Evolutionary conservation across 2,113 vertebrate genomes (phyloP), one percentile per base, ranked within the genome.

Genomic region (Castor canadensis): DNA sequence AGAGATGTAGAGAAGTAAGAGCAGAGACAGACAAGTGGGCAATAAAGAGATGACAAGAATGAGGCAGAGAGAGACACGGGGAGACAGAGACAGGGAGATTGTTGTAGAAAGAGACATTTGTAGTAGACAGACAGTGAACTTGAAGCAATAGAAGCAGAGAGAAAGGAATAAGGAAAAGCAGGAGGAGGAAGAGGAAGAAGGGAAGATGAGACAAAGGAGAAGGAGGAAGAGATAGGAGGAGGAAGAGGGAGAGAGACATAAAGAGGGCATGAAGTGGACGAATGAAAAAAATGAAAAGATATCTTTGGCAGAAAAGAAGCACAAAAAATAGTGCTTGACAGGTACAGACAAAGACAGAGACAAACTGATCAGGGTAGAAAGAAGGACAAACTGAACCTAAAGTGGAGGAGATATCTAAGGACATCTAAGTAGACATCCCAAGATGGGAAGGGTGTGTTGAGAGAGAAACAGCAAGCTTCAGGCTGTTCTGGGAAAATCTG

Each of bases 381-480:
- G 58, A 89, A 26, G 79, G 47, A 13, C 24, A 54, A 22, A 52
- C 2, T 2, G 1, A 66, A 20, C 2, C 26, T 30, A 20, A 69
- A 60, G 19, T 56, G 38, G 43, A 86, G 2, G 38, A 45, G 8
- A 73, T 76, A 15, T 1, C 19, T 28, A 4, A 7, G 15, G 19
- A 24, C 12, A 17, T 19, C 30, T n/a, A 30, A 40, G 5, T 13
- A 20, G 22, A 32, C 1, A 28, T 4, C 13, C 9, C 22, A 17
- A n/a, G 12, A 24, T 8, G 17, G 16, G 15, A 38, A 47, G 10
- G 3, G 19, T 0, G 0, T 3, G 17, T 5, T 28, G 38, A 28
- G 64, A 71, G 13, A 66, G 35, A 94, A 43, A 15, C 8, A 38
- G 9, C 20, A 64, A 22, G 45, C 24, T 2, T 28, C 19, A 9